Evolutionary conservation across 2,888 invertebrate species (phyloP).

Genomic region (Molorchus minor): DNA sequence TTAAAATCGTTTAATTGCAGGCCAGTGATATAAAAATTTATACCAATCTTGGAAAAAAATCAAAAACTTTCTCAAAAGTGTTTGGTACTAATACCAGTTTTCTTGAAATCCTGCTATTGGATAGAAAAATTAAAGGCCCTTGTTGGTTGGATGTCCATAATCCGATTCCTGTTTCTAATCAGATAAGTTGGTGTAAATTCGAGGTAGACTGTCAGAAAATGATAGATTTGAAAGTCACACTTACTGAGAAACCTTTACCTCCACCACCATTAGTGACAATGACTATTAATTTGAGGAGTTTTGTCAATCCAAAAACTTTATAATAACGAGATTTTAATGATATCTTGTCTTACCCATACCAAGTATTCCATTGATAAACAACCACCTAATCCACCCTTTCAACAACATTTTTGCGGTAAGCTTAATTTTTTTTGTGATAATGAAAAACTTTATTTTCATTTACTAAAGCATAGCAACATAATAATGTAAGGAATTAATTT

Average conservation of each 20-base stretch:
- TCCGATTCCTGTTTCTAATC: slow-evolving; percentile 72
- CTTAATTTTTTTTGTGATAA: too few relatives aligned
- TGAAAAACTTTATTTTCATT: too few relatives aligned
- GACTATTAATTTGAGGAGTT: slow-evolving; percentile 69
- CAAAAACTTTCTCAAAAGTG: slow-evolving; percentile 80
- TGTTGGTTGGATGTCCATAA: slow-evolving; percentile 90
- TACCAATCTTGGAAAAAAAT: slow-evolving; percentile 20
- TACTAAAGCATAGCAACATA: too few relatives aligned
- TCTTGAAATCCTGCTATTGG: slow-evolving; percentile 87
- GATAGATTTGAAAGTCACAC: slow-evolving; percentile 70
- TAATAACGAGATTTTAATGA: slow-evolving; percentile 89
- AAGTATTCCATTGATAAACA: slow-evolving; percentile 85
- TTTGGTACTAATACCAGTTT: slow-evolving; percentile 91
- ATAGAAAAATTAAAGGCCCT: slow-evolving; percentile 94
- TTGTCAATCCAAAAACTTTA: slow-evolving; percentile 77
- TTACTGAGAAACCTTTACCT: slow-evolving; percentile 67
- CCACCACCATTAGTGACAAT: slow-evolving; percentile 84
- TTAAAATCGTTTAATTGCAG: slow-evolving; percentile 45
- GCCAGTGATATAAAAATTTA: slow-evolving; percentile 51
- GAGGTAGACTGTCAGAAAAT: slow-evolving; percentile 77
- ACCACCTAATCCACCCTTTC: slow-evolving; percentile 81
- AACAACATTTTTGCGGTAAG: slow-evolving; percentile 89
- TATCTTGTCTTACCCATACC: slow-evolving; percentile 81
- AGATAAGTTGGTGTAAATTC: slow-evolving; percentile 86
- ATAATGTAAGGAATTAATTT: too few relatives aligned